Evolutionary conservation across 2,888 invertebrate species (phyloP), one percentile per base, ranked within the genome.

Genomic region (Cylloceria caligata): DNA sequence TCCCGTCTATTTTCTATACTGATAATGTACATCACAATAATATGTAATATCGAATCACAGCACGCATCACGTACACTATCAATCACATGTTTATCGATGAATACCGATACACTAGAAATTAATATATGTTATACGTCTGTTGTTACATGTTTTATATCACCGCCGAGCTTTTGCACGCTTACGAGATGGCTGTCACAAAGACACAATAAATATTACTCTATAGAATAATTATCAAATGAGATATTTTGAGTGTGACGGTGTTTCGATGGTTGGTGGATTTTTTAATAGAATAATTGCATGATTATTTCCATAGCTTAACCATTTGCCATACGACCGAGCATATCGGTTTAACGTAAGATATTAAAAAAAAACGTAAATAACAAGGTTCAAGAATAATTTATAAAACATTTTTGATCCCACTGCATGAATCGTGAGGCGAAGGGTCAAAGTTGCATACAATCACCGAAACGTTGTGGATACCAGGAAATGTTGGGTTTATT

Each of bases 141-240:
- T 57, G 11, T 68, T 77, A 47, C 75, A 73, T 73, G 60, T 67
- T 52, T 80, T 72, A 80, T 71, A 80, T 84, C 67, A 84, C 87
- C 85, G 88, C 88, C 86, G 85, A 88, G 89, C 89, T 89, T 89
- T n/a, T 89, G 89, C 88, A 89, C 89, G 88, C 89, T 89, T 89
- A 80, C 83, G 81, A 83, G 81, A 88, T 88, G 85, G 87, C 89
- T 88, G 87, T 75, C 84, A 86, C 75, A 80, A 74, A 82, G 68
- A 86, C 79, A 81, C 78, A 73, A 68, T 69, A 64, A 27, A 60
- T 47, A 30, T 49, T n/a, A 55, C 42, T 34, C 13, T 7, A n/a
- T 42, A 49, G 47, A 57, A 39, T 9, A 72, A 60, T 55, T 62
- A 49, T 64, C 30, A 11, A 65, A 71, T 75, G 19, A 36, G 7